These are phyloP conservation scores for Bombus impatiens DNA, from an alignment of 1,140 invertebrate species.

Conservation along the genomic window DNA sequence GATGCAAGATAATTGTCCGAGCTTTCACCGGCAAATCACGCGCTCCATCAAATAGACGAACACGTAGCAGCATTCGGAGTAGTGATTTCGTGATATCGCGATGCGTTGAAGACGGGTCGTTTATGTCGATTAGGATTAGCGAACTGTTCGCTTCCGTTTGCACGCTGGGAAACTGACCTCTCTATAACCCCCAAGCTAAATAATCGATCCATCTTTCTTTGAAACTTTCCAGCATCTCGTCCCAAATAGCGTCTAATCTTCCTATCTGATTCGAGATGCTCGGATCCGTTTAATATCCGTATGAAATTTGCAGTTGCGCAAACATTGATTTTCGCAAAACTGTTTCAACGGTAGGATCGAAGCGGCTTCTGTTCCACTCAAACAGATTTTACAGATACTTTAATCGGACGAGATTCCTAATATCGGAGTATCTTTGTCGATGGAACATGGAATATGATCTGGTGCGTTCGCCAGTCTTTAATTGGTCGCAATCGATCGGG, in stretches of 20 bases:
- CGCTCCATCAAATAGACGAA: not conserved
- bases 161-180: slow-evolving; percentile 22
- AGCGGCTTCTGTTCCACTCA: not conserved
- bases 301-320: too few relatives aligned
- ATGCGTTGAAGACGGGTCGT: slow-evolving; percentile 2
- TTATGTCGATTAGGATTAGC: slow-evolving; percentile 24
- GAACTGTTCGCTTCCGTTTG: slow-evolving; percentile 29
- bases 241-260: not conserved
- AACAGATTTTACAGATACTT: not conserved
- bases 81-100: not conserved
- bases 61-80: not conserved
- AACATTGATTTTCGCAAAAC: slow-evolving; percentile 2
- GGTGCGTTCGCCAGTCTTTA: not conserved
- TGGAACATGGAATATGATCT: not conserved
- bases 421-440: not conserved
- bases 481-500: slow-evolving; percentile 10
- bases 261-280: not conserved
- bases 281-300: not conserved
- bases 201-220: not conserved
- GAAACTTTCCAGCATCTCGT: not conserved
- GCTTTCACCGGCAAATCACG: not conserved
- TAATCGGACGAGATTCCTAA: not conserved
- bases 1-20: not conserved
- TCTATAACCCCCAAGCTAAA: not conserved
- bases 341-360: not conserved